Percentiles rank a stretch among this genome's conserved stretches.
Evolutionary conservation across 2,888 invertebrate genomes (phyloP).

Genomic region (Scaptomyza polygonia): DNA sequence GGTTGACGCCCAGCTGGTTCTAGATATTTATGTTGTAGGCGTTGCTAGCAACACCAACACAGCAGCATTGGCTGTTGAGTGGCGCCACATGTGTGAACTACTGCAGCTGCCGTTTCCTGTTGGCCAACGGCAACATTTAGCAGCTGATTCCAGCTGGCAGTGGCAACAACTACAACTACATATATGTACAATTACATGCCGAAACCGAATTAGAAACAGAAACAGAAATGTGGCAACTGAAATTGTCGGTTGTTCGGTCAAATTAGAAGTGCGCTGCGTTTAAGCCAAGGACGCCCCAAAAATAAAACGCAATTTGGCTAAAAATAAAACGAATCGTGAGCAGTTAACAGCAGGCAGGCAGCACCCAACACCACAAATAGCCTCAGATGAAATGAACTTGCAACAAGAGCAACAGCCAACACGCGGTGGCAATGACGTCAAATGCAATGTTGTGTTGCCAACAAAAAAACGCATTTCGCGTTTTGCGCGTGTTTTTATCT

Average conservation of each 20-base stretch:
- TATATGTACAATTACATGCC: slow-evolving; percentile 40
- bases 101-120: slow-evolving; percentile 39
- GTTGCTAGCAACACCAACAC: slow-evolving; percentile 10
- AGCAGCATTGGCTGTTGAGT: slow-evolving; percentile 10
- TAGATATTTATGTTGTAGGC: slow-evolving; percentile 21
- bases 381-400: not conserved
- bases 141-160: slow-evolving; percentile 48
- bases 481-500: slow-evolving; percentile 48
- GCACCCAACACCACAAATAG: not conserved
- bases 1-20: slow-evolving; percentile 42
- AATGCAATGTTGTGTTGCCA: slow-evolving; percentile 39
- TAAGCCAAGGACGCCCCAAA: slow-evolving; percentile 64
- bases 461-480: slow-evolving; percentile 53
- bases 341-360: not conserved
- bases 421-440: slow-evolving; percentile 64
- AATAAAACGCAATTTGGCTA: slow-evolving; percentile 63
- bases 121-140: slow-evolving; percentile 52
- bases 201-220: slow-evolving; percentile 30
- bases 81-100: slow-evolving; percentile 45
- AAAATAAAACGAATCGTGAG: slow-evolving; percentile 65
- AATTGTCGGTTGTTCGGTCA: slow-evolving; percentile 40
- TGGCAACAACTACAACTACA: not conserved
- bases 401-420: slow-evolving; percentile 29
- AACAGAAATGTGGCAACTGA: slow-evolving; percentile 21
- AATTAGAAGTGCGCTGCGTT: slow-evolving; percentile 51